These are phyloP conservation scores for Planococcus citri DNA, from an alignment of 1,140 invertebrate species.

Conservation along the genomic window DNA sequence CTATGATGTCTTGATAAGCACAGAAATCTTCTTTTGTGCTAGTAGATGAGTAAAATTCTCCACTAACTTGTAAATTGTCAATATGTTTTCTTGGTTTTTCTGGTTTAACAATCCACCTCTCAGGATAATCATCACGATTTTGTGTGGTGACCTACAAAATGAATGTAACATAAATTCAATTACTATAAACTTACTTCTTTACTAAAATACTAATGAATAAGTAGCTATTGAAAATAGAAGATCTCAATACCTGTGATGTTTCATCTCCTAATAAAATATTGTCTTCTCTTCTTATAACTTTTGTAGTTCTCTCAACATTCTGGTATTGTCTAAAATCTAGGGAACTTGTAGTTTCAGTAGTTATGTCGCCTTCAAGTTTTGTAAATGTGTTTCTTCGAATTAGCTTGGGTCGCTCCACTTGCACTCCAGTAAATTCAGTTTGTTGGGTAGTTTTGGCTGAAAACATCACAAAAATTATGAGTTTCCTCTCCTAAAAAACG, in stretches of 20 bases:
- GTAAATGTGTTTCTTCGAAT: conserved; percentile 69
- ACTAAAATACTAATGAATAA: too few species aligned
- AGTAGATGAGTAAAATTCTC: conserved; percentile 33
- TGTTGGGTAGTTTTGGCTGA: conserved; percentile 51
- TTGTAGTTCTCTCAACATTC: conserved; percentile 43
- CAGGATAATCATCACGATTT: conserved; percentile 38
- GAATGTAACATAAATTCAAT: too few species aligned
- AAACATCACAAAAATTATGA: too few species aligned
- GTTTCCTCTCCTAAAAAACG: conserved; percentile 45
- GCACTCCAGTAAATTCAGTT: conserved; percentile 49
- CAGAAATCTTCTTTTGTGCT: conserved; percentile 33
- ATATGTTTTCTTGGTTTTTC: conserved; percentile 34
- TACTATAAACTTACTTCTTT: too few species aligned
- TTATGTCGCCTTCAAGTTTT: conserved; percentile 59
- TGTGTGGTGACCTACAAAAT: conserved; percentile 36
- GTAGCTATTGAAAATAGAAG: neutral
- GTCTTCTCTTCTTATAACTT: conserved; percentile 45
- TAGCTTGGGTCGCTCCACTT: conserved; percentile 48
- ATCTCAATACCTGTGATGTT: conserved; percentile 36
- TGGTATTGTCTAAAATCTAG: conserved; percentile 46
- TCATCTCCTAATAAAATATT: conserved; percentile 50
- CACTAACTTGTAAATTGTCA: conserved; percentile 33
- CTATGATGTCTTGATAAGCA: conserved; percentile 27
- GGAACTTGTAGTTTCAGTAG: conserved; percentile 48
- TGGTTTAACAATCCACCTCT: conserved; percentile 33